Evolutionary conservation across 1,140 invertebrate genomes (phyloP).

Genomic region (Megalopta genalis): DNA sequence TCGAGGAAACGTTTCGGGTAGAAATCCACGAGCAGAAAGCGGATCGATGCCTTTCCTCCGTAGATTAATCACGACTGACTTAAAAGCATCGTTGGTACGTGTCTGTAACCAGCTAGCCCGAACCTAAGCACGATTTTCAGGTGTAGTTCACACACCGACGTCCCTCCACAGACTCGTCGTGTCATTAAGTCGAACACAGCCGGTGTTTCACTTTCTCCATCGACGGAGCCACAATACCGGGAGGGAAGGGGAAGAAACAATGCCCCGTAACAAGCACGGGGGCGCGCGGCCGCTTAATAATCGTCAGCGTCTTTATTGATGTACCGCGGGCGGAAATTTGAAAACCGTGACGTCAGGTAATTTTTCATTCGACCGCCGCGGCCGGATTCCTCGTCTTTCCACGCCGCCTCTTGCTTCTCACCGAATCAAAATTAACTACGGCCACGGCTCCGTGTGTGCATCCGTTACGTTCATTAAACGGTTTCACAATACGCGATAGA

Average conservation of each 20-base stretch:
- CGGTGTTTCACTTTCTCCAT: constrained; percentile 41
- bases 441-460: constrained; percentile 15
- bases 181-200: constrained; percentile 32
- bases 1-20: neutral
- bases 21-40: neutral
- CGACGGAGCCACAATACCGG: constrained; percentile 29
- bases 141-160: neutral
- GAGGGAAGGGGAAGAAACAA: constrained; percentile 31
- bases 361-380: constrained; percentile 38
- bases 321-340: constrained; percentile 48
- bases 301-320: constrained; percentile 51
- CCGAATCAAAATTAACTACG: constrained; percentile 45
- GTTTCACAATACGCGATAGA: constrained; percentile 48
- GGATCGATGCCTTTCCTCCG: neutral
- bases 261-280: constrained; percentile 42
- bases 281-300: constrained; percentile 45
- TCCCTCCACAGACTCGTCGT: neutral
- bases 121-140: constrained; percentile 3
- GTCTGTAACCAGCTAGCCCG: neutral
- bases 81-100: neutral
- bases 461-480: constrained; percentile 49
- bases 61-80: neutral
- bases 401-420: neutral
- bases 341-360: constrained; percentile 51
- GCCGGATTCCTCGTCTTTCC: constrained; percentile 29